Base-by-base conservation (phyloP, 2,888 invertebrate species). In the Lycaena phlaeas region DNA sequence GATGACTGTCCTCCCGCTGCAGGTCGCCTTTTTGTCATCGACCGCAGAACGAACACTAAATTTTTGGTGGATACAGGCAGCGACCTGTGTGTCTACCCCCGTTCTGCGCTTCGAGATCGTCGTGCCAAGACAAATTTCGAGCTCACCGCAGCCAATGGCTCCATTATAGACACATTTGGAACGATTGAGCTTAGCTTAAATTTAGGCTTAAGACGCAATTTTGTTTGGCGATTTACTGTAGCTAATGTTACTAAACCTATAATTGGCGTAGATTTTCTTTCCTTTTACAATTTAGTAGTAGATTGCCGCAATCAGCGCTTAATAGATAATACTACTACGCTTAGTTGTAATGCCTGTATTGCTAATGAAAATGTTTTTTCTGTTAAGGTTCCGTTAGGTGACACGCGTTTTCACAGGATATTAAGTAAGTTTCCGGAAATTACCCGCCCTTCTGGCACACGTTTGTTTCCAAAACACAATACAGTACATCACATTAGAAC, bases 21-120 rank as follows among this genome's bases (percentile, higher is more conserved):
- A 15, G 49, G 51, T 51, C 49, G 53, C 45, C 38, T 53, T n/a
- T 52, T 53, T 10, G 14, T 29, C 3, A 14, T 14, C 14, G 29
- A 29, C 29, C 17, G 15, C 1, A 31, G 17, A 15, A n/a, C 14
- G 10, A 7, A 15, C 10, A 15, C 17, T n/a, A 9, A 26, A 6
- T 36, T 26, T 11, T 14, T 36, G 9, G 25, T 36, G 25, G 36
- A 36, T 18, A 36, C 36, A 3, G 36, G 36, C 14, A 36, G 36
- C 18, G 36, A 36, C 27, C 10, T 51, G 5, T 51, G 49, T 27
- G 49, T 49, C 0, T 51, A 22, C 12, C 51, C 51, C 1, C 39
- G 43, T 3, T 14, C 41, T 7, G 29, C 14, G 4, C 6, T 45
- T 5, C 25, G 27, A 14, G 30, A 40, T 5, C 43, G 34, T 4